A percentile compares a stretch with the other conserved stretches of the same genome.
phyloP scores from a whole-genome alignment of 2,113 vertebrate genomes.

The Vireo altiloquus region DNA sequence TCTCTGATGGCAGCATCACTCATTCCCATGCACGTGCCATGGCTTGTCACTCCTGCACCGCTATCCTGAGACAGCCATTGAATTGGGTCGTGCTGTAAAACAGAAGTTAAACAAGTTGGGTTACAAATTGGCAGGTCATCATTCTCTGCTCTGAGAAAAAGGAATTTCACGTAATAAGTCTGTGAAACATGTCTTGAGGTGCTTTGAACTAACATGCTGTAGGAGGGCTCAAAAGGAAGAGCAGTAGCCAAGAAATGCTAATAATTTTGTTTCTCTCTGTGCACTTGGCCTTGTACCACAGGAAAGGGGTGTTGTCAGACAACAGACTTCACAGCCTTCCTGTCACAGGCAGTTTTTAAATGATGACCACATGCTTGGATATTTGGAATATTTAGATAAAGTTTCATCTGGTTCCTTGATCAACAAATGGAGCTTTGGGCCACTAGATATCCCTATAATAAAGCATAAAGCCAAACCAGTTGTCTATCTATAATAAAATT shows the following conservation, averaged over 20 bases:
- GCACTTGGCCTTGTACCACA: neutral
- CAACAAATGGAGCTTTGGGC: neutral
- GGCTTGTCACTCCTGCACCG: neutral
- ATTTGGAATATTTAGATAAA: neutral
- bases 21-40: neutral
- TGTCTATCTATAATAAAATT: neutral
- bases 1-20: neutral
- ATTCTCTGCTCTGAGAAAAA: neutral
- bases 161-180: neutral
- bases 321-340: neutral
- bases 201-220: neutral
- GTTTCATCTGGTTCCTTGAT: neutral
- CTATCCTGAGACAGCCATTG: neutral
- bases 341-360: neutral
- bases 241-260: neutral
- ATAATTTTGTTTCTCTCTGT: neutral
- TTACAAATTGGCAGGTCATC: neutral
- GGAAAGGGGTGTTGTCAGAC: neutral
- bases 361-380: neutral
- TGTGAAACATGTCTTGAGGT: neutral
- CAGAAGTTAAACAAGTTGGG: neutral
- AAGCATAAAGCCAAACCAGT: neutral
- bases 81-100: fast-evolving
- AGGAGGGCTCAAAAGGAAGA: neutral
- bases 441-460: neutral